Conservation (phyloP, 2,888 invertebrate species). For the Lepidocyrtoides sp. region DNA sequence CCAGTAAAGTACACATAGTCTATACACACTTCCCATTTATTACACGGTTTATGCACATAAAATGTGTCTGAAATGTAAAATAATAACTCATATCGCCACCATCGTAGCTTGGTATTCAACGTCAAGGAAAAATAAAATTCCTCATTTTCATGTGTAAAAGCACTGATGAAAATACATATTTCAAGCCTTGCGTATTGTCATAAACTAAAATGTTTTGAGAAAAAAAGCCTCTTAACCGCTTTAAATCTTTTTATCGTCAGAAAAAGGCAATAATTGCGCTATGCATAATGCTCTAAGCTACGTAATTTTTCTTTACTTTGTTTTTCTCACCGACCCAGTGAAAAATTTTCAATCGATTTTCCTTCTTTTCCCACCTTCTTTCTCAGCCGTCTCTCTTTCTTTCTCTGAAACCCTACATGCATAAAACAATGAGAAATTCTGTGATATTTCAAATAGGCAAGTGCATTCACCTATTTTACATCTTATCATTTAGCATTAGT, state of each 20-base stretch:
- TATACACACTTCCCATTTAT: neutral
- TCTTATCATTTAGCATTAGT: neutral
- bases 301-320: neutral
- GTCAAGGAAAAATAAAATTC: slow-evolving; percentile 15
- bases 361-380: neutral
- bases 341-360: neutral
- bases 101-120: neutral
- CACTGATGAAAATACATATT: neutral
- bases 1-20: neutral
- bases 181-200: neutral
- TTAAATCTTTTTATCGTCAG: neutral
- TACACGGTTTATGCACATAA: neutral
- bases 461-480: slow-evolving; percentile 9
- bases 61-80: neutral
- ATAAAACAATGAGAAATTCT: too few relatives aligned
- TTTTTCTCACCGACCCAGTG: neutral
- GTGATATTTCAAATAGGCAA: too few relatives aligned
- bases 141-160: neutral
- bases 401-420: neutral
- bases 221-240: slow-evolving; percentile 6
- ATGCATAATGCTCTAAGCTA: neutral
- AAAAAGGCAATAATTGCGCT: neutral
- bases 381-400: too few relatives aligned
- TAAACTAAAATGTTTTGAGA: neutral
- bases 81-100: slow-evolving; percentile 55